A percentile compares a stretch with the other conserved stretches of the same genome.
These are phyloP conservation scores for Harpegnathos saltator DNA, from an alignment of 1,140 invertebrate species.

Conservation along the genomic window DNA sequence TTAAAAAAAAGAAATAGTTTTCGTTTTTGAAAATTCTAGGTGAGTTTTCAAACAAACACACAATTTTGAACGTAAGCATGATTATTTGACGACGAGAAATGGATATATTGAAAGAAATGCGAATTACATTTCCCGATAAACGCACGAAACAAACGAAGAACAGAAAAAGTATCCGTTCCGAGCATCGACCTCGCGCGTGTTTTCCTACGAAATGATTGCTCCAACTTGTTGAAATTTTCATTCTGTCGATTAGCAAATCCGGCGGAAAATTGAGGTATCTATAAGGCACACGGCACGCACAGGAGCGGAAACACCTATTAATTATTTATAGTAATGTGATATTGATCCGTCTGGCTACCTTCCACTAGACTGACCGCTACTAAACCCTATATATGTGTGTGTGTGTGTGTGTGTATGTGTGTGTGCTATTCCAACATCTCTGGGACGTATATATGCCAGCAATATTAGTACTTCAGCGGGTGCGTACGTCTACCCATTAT, in stretches of 20 bases:
- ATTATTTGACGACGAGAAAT: conserved; percentile 1
- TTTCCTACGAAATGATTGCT: not conserved
- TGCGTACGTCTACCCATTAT: conserved; percentile 36
- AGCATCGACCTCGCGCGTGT: not conserved
- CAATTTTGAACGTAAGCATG: not conserved
- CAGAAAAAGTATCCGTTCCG: not conserved
- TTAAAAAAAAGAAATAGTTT: too few relatives aligned
- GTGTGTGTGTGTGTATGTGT: too few relatives aligned
- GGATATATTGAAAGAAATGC: too few relatives aligned
- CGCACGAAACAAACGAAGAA: not conserved
- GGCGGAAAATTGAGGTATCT: conserved; percentile 49
- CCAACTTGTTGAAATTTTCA: conserved; percentile 18
- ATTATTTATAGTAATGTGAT: conserved; percentile 85
- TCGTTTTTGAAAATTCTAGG: too few relatives aligned
- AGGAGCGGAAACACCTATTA: conserved; percentile 76
- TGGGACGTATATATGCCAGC: conserved; percentile 30
- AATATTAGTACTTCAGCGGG: conserved; percentile 44
- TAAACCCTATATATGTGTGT: too few relatives aligned
- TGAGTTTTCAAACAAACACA: not conserved
- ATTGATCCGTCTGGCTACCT: conserved; percentile 83
- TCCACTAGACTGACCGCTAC: conserved; percentile 71
- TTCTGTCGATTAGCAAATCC: not conserved
- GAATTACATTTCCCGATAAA: too few relatives aligned
- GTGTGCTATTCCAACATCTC: conserved; percentile 66
- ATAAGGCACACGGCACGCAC: conserved; percentile 58